Conservation (phyloP, 2,888 invertebrate genomes). For the Tolmerus cingulatus region DNA sequence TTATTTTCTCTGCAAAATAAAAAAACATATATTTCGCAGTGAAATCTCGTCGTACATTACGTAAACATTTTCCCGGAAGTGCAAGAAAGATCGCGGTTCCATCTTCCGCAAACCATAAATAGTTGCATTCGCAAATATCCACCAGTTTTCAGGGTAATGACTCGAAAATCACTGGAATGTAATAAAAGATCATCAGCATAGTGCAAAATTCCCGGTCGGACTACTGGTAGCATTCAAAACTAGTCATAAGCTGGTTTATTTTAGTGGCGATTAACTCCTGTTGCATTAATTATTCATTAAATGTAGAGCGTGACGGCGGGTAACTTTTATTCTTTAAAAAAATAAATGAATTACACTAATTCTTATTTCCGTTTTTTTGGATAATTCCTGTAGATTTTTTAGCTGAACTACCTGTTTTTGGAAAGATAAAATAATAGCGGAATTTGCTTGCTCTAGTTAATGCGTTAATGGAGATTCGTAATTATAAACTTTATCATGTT, state of each 20-base stretch:
- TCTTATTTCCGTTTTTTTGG: background rate
- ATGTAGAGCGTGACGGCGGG: background rate
- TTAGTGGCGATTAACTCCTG: background rate
- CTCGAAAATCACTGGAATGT: constrained; percentile 4
- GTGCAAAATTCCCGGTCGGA: background rate
- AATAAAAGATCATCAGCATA: background rate
- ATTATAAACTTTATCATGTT: background rate
- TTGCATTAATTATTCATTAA: background rate
- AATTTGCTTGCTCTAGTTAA: background rate
- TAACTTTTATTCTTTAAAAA: background rate
- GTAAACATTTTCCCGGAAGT: background rate
- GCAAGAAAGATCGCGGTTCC: background rate
- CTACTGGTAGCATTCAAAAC: background rate
- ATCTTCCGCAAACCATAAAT: constrained; percentile 5
- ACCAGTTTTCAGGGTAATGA: background rate
- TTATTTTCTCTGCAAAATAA: background rate
- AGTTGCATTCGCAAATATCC: background rate
- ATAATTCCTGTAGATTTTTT: background rate
- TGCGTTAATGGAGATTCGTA: background rate
- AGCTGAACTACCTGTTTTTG: background rate
- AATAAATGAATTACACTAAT: background rate
- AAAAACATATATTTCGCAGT: background rate
- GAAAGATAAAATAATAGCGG: background rate
- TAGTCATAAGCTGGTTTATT: background rate
- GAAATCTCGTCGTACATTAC: background rate